Evolutionary conservation across 2,888 invertebrate species (phyloP).

Genomic region (Ochropleura plecta): DNA sequence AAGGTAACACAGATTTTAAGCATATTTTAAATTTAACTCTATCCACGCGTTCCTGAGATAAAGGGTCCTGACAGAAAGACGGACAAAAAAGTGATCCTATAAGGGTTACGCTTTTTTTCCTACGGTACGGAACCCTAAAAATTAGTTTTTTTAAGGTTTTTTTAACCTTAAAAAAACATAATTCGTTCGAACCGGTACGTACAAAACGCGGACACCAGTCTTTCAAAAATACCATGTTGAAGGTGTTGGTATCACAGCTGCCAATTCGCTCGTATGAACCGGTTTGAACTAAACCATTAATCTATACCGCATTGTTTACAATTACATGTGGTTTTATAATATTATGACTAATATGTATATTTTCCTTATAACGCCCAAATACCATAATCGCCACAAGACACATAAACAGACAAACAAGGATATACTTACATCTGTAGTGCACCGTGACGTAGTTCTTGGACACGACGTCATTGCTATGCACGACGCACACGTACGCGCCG

Average conservation of each 20-base stretch:
- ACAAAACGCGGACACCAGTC: background rate
- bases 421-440: slow-evolving; percentile 88
- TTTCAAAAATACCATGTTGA: background rate
- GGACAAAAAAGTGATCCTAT: too few relatives aligned
- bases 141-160: background rate
- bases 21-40: too few relatives aligned
- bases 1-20: too few relatives aligned
- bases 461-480: slow-evolving; percentile 92
- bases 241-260: background rate
- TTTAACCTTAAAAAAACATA: too few relatives aligned
- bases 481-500: slow-evolving; percentile 93
- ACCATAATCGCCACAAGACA: slow-evolving; percentile 6
- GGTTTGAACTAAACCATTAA: background rate
- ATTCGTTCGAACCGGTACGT: background rate
- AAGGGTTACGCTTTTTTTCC: too few relatives aligned
- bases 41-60: too few relatives aligned
- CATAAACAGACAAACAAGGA: slow-evolving; percentile 15
- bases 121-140: too few relatives aligned
- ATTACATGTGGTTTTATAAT: background rate
- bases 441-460: slow-evolving; percentile 88
- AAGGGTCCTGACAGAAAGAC: too few relatives aligned
- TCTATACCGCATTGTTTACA: background rate
- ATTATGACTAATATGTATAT: background rate
- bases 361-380: background rate
- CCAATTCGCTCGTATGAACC: background rate